Evolutionary conservation across 2,888 invertebrate genomes (phyloP).

Genomic region (Drosophila ustulata): DNA sequence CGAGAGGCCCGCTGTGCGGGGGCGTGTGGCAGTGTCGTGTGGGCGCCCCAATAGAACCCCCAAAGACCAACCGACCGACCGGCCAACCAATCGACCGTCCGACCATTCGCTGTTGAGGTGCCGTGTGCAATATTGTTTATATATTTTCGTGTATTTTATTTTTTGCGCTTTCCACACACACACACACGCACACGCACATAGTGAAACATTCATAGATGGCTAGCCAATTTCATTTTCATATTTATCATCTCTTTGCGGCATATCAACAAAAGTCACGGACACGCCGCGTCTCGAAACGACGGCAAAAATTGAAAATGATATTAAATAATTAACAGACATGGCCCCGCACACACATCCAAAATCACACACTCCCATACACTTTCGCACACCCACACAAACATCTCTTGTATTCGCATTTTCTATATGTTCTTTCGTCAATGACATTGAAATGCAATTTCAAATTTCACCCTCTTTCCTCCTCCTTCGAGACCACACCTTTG

Average conservation of each 20-base stretch:
- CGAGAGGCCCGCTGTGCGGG: slow-evolving; percentile 25
- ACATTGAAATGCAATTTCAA: slow-evolving; percentile 79
- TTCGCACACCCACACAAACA: slow-evolving; percentile 8
- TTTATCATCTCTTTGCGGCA: slow-evolving; percentile 72
- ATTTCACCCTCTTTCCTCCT: slow-evolving; percentile 3
- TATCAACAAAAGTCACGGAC: slow-evolving; percentile 80
- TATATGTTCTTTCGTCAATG: slow-evolving; percentile 69
- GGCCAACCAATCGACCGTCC: neutral
- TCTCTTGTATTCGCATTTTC: slow-evolving; percentile 23
- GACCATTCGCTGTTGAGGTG: slow-evolving; percentile 60
- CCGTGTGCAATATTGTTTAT: slow-evolving; percentile 85
- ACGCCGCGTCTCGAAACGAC: slow-evolving; percentile 57
- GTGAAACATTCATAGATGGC: slow-evolving; percentile 1
- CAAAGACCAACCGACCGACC: slow-evolving; percentile 6
- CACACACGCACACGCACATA: slow-evolving; percentile 11
- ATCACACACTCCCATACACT: slow-evolving; percentile 15
- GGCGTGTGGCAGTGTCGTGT: slow-evolving; percentile 56
- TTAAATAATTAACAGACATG: slow-evolving; percentile 77
- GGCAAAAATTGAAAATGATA: slow-evolving; percentile 78
- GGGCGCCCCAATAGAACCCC: slow-evolving; percentile 54
- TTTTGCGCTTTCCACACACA: slow-evolving; percentile 48
- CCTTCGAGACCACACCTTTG: neutral
- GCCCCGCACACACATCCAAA: slow-evolving; percentile 29
- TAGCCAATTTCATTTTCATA: slow-evolving; percentile 75
- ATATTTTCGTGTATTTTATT: slow-evolving; percentile 65